These are phyloP conservation scores for Axis porcinus DNA, from an alignment of 2,113 vertebrate species.

Conservation along the genomic window DNA sequence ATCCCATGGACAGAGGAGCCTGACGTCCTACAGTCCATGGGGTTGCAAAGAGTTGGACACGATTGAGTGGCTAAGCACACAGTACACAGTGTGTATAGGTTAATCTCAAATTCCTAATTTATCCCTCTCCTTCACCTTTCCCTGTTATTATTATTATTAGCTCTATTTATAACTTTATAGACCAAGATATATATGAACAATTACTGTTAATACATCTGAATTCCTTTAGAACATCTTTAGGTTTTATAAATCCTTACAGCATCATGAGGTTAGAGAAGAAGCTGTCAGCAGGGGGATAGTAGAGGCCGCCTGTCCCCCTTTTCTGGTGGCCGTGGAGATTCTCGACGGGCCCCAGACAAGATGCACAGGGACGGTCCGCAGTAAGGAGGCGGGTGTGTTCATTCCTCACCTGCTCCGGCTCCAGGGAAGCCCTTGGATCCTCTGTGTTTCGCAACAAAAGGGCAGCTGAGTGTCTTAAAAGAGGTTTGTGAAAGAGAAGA, in stretches of 20 bases:
- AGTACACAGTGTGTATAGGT: not conserved
- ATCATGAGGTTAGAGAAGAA: not conserved
- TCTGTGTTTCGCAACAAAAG: not conserved
- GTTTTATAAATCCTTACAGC: not conserved
- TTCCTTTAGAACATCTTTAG: not conserved
- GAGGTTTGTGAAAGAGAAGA: not conserved
- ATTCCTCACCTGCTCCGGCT: not conserved
- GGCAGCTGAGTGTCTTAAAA: not conserved
- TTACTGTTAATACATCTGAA: not conserved
- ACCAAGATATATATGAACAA: not conserved
- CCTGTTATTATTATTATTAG: not conserved
- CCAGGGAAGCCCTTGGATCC: not conserved
- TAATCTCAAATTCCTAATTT: not conserved
- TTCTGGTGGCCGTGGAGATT: not conserved
- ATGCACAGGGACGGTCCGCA: not conserved
- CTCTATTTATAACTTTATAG: not conserved
- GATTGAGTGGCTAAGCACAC: not conserved
- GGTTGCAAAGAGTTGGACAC: not conserved
- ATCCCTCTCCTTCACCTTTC: not conserved
- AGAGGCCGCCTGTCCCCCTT: not conserved
- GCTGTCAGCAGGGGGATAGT: not conserved
- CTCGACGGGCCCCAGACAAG: not conserved
- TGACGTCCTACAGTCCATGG: not conserved
- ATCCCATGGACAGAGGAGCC: not conserved
- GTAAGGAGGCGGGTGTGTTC: not conserved